These are phyloP conservation scores for Ictalurus punctatus DNA, from an alignment of 2,113 vertebrate genomes.

Conservation along the genomic window DNA sequence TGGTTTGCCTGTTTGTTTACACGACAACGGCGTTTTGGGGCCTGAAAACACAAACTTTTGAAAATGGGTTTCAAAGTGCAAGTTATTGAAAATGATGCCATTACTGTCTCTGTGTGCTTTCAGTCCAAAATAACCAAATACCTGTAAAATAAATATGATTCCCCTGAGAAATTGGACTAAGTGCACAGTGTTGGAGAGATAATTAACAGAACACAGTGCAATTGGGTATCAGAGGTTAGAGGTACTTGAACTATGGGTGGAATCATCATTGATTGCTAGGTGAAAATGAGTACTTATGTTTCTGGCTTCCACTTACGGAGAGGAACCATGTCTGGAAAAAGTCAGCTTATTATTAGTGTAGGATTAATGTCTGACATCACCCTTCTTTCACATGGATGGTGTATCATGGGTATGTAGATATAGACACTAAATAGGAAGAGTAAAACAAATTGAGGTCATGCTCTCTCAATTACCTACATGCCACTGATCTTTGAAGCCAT, in stretches of 20 bases:
- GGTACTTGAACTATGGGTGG: not conserved
- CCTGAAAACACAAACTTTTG: too few species aligned
- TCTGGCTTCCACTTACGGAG: constrained; percentile 14
- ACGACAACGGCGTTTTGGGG: too few species aligned
- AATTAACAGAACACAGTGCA: not conserved
- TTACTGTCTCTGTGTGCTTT: not conserved
- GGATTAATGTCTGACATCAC: not conserved
- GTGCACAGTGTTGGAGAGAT: not conserved
- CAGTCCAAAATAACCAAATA: not conserved
- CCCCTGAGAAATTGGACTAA: not conserved
- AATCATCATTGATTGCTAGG: not conserved
- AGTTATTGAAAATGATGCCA: too few species aligned
- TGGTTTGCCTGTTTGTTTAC: too few species aligned
- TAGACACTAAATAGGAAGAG: constrained; percentile 1
- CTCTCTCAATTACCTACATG: not conserved
- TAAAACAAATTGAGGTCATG: constrained; percentile 4
- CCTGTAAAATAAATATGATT: not conserved
- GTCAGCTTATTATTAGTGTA: constrained; percentile 26
- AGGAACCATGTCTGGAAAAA: constrained; percentile 15
- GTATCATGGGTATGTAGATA: not conserved
- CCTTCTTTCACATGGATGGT: constrained; percentile 6
- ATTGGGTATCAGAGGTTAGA: not conserved
- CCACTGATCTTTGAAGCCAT: not conserved
- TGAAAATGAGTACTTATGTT: not conserved
- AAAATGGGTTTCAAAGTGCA: too few species aligned